A percentile compares a stretch with the other conserved stretches of the same genome.
These are phyloP conservation scores for Scytalopus superciliaris DNA, from an alignment of 2,113 vertebrate species.

Conservation along the genomic window DNA sequence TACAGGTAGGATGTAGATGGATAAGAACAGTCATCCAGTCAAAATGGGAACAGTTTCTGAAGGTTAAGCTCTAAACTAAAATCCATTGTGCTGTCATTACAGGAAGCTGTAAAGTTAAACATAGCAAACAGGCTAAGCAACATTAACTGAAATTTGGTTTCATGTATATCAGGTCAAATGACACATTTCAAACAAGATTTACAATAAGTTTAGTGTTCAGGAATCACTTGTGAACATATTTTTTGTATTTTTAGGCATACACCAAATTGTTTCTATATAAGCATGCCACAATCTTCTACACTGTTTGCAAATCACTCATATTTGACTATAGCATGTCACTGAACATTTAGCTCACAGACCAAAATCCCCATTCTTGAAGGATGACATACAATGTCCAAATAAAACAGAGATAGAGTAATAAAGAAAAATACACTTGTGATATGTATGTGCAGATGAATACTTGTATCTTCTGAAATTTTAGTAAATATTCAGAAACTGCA, in stretches of 20 bases:
- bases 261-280: neutral
- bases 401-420: neutral
- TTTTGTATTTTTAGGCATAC: neutral
- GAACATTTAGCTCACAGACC: neutral
- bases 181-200: neutral
- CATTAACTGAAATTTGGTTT: neutral
- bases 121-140: neutral
- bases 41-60: neutral
- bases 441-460: neutral
- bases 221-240: neutral
- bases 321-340: neutral
- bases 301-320: neutral
- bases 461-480: neutral
- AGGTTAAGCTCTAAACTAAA: neutral
- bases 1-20: neutral
- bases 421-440: neutral
- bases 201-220: neutral
- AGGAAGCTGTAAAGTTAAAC: neutral
- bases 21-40: neutral
- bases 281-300: neutral
- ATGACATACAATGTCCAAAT: neutral
- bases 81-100: neutral
- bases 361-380: neutral
- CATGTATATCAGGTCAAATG: neutral
- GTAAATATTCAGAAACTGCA: neutral